Percentiles rank a stretch among this genome's conserved stretches.
Conservation (phyloP, 2,888 invertebrate species). For the Andrena chrysosceles region DNA sequence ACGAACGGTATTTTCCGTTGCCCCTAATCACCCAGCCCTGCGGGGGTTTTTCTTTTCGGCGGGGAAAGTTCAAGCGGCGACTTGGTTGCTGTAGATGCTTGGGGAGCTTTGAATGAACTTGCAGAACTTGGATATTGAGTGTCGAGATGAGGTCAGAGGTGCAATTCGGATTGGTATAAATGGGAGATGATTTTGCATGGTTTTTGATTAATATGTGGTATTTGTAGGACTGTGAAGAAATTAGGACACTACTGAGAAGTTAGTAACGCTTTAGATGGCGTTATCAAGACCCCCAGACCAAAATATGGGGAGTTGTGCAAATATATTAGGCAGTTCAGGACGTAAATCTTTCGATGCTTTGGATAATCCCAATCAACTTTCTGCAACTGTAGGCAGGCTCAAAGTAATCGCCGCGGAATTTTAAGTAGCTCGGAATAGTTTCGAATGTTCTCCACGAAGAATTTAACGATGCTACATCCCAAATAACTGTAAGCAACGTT, state of each 20-base stretch:
- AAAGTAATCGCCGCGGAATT: neutral
- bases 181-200: too few relatives aligned
- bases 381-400: neutral
- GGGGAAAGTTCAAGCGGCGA: neutral
- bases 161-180: too few relatives aligned
- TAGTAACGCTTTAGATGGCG: too few relatives aligned
- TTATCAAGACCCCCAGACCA: too few relatives aligned
- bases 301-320: too few relatives aligned
- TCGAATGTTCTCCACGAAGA: slow-evolving; percentile 1
- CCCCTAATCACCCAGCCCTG: neutral
- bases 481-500: slow-evolving; percentile 33
- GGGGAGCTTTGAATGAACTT: neutral
- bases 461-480: slow-evolving; percentile 21
- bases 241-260: too few relatives aligned
- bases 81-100: neutral
- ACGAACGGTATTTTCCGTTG: neutral
- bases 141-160: too few relatives aligned
- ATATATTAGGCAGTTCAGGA: too few relatives aligned
- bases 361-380: neutral
- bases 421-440: neutral
- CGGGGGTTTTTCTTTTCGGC: neutral
- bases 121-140: neutral
- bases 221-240: too few relatives aligned
- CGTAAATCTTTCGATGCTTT: too few relatives aligned
- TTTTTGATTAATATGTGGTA: too few relatives aligned